Percentiles rank a stretch among this genome's conserved stretches.
These are phyloP conservation scores for Lydus trimaculatus DNA, from an alignment of 2,888 invertebrate species.

Conservation along the genomic window DNA sequence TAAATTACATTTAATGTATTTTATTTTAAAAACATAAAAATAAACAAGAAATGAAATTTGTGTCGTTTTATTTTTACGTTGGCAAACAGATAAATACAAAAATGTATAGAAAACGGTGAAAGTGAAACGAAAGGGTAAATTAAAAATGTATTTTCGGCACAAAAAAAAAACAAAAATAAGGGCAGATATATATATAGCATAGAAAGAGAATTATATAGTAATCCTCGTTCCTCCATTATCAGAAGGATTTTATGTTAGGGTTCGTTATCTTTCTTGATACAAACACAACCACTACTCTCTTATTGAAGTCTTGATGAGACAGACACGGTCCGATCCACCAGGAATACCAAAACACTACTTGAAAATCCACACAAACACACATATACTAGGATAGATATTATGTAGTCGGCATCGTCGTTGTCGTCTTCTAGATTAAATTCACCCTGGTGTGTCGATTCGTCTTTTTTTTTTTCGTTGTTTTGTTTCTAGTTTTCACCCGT, in stretches of 20 bases:
- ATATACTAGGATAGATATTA: constrained; percentile 27
- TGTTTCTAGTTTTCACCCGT: background rate
- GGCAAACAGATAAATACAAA: background rate
- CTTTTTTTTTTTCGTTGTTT: constrained; percentile 58
- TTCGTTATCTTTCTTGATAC: constrained; percentile 54
- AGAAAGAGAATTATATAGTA: constrained; percentile 41
- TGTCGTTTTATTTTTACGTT: background rate
- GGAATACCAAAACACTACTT: constrained; percentile 62
- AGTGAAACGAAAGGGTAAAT: constrained; percentile 14
- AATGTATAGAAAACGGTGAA: background rate
- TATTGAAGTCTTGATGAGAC: constrained; percentile 53
- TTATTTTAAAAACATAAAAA: constrained; percentile 56
- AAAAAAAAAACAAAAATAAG: constrained; percentile 9
- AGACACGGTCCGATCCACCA: constrained; percentile 48
- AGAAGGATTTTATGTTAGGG: constrained; percentile 42
- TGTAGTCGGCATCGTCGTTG: background rate
- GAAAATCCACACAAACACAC: constrained; percentile 60
- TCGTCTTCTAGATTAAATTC: constrained; percentile 57
- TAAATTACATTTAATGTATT: constrained; percentile 56
- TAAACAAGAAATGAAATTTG: constrained; percentile 32
- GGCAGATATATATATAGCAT: background rate
- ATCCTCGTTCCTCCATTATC: constrained; percentile 45
- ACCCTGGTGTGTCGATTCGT: constrained; percentile 58
- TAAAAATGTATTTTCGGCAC: constrained; percentile 26
- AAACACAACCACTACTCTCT: constrained; percentile 39